Conservation (phyloP, 2,113 vertebrate species). For the Istiophorus platypterus region DNA sequence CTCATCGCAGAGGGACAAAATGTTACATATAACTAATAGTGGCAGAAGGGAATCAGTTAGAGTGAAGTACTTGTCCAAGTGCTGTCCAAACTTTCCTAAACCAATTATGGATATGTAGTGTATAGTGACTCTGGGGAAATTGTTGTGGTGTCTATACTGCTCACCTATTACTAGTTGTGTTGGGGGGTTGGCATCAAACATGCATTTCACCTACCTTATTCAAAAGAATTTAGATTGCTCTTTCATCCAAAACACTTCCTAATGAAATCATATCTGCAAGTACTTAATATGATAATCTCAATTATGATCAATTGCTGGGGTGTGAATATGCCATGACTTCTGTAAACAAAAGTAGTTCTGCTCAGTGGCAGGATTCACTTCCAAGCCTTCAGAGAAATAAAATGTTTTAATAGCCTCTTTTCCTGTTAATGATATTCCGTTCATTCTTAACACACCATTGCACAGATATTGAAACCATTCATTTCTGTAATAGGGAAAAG, state of each 20-base stretch:
- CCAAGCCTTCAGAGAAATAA: slow-evolving; percentile 83
- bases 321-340: slow-evolving; percentile 76
- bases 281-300: slow-evolving; percentile 84
- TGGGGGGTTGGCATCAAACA: slow-evolving; percentile 29
- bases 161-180: slow-evolving; percentile 15
- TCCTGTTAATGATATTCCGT: slow-evolving; percentile 91
- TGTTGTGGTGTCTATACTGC: not conserved
- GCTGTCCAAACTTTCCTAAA: not conserved
- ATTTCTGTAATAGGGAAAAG: slow-evolving; percentile 88
- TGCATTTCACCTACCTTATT: slow-evolving; percentile 48
- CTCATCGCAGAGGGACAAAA: too few species aligned
- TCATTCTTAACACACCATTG: slow-evolving; percentile 93
- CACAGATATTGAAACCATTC: slow-evolving; percentile 93
- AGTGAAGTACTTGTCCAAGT: not conserved
- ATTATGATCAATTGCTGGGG: slow-evolving; percentile 80
- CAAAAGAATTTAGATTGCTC: slow-evolving; percentile 66
- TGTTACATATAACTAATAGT: too few species aligned
- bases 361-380: slow-evolving; percentile 83
- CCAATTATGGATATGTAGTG: not conserved
- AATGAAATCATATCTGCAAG: slow-evolving; percentile 77
- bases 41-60: too few species aligned
- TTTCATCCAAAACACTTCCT: slow-evolving; percentile 70
- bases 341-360: slow-evolving; percentile 85
- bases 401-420: slow-evolving; percentile 89
- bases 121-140: not conserved